These are phyloP conservation scores for roundworm (Caenorhabditis elegans) DNA, from an alignment of 1,140 invertebrate species.

Conservation along the genomic window WBcel235 BX284606.5:11362501-11363000, in stretches of 20 bases:
- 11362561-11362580: conserved; percentile 52
- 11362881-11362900: not conserved
- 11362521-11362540: conserved; percentile 57
- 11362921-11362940: conserved; percentile 63
- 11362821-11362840: conserved; percentile 55
- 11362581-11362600: conserved; percentile 43
- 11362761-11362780: conserved; percentile 57
- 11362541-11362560: conserved; percentile 53
- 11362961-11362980: conserved; percentile 67
- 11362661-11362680: conserved; percentile 61
- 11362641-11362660: conserved; percentile 58
- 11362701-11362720: conserved; percentile 44
- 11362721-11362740: conserved; percentile 45
- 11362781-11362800: conserved; percentile 50
- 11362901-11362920: not conserved
- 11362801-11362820: conserved; percentile 60
- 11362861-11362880: conserved; percentile 63
- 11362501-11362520: conserved; percentile 49
- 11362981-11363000: conserved; percentile 69
- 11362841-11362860: conserved; percentile 48
- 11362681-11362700: conserved; percentile 48
- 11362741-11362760: conserved; percentile 54
- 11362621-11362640: conserved; percentile 40
- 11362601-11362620: not conserved
- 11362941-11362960: conserved; percentile 61